Evolutionary conservation across 2,888 invertebrate genomes (phyloP).

Genomic region (Papilio gigon): DNA sequence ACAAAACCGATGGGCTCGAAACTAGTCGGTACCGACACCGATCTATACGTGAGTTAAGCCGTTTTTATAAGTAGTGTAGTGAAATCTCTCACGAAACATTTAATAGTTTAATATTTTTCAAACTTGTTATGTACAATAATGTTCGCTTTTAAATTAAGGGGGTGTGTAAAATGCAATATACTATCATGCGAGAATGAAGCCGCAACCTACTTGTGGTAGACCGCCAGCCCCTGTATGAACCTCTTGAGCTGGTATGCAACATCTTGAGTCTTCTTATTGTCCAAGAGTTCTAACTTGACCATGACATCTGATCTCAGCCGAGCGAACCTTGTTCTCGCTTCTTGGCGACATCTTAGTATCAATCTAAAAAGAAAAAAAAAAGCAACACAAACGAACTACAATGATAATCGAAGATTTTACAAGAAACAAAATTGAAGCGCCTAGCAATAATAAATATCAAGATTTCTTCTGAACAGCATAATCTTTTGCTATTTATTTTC

Average conservation of each 20-base stretch:
- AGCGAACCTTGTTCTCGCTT: slow-evolving; percentile 93
- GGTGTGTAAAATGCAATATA: too few species aligned
- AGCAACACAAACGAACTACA: neutral
- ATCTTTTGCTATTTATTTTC: neutral
- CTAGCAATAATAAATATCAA: neutral
- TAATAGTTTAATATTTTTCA: too few species aligned
- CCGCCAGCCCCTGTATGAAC: slow-evolving; percentile 92
- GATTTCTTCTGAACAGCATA: neutral
- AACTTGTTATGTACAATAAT: too few species aligned
- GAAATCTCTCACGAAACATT: too few species aligned
- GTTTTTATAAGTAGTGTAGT: too few species aligned
- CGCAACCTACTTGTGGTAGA: slow-evolving; percentile 75
- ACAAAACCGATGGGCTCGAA: too few species aligned
- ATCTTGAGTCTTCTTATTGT: slow-evolving; percentile 99
- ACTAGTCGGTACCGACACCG: too few species aligned
- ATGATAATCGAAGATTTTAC: neutral
- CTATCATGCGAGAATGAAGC: too few species aligned
- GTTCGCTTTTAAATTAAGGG: too few species aligned
- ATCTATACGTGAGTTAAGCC: too few species aligned
- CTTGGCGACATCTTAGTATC: slow-evolving; percentile 97
- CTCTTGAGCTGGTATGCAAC: slow-evolving; percentile 92
- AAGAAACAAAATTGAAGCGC: neutral
- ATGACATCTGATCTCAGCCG: slow-evolving; percentile 94
- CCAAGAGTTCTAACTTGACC: slow-evolving; percentile 97
- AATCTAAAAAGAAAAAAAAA: slow-evolving; percentile 79